Evolutionary conservation across 2,888 invertebrate genomes (phyloP).

Genomic region (Drosophila affinis): DNA sequence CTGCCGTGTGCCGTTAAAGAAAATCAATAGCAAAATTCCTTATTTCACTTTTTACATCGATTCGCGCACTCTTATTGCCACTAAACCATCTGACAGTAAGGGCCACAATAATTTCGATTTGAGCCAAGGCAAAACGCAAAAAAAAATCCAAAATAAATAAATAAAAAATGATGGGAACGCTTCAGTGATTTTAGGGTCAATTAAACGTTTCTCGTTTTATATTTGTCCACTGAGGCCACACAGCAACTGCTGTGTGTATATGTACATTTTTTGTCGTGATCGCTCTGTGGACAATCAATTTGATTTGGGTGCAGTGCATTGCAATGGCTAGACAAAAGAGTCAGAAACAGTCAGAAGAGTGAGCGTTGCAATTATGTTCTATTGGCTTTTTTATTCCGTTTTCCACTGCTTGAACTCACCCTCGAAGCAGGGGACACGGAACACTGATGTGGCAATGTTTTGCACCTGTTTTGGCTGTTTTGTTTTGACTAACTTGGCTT

Average conservation of each 20-base stretch:
- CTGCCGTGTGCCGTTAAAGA: slow-evolving; percentile 40
- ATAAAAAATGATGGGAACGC: slow-evolving; percentile 54
- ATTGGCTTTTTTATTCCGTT: slow-evolving; percentile 48
- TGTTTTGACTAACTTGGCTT: slow-evolving; percentile 72
- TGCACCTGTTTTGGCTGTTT: slow-evolving; percentile 72
- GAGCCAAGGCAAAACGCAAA: slow-evolving; percentile 8
- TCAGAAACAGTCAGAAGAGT: slow-evolving; percentile 9
- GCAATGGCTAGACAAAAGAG: slow-evolving; percentile 31
- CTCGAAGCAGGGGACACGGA: slow-evolving; percentile 27
- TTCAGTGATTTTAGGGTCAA: slow-evolving; percentile 76
- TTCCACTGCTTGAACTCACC: slow-evolving; percentile 49
- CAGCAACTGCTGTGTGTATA: slow-evolving; percentile 13
- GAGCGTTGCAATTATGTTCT: slow-evolving; percentile 64
- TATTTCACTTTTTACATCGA: slow-evolving; percentile 20
- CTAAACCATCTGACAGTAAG: slow-evolving; percentile 12
- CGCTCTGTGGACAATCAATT: slow-evolving; percentile 51
- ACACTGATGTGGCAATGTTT: slow-evolving; percentile 47
- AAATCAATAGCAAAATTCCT: slow-evolving; percentile 60
- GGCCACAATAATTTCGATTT: slow-evolving; percentile 33
- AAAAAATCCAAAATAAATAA: slow-evolving; percentile 11
- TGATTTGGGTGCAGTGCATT: slow-evolving; percentile 62
- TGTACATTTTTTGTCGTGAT: slow-evolving; percentile 12
- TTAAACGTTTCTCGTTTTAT: slow-evolving; percentile 68
- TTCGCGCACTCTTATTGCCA: slow-evolving; percentile 21
- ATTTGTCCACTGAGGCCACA: slow-evolving; percentile 55